Evolutionary conservation across 2,113 vertebrate genomes (phyloP), one percentile per base, ranked within the genome.

Genomic region (Scartelaos histophorus): DNA sequence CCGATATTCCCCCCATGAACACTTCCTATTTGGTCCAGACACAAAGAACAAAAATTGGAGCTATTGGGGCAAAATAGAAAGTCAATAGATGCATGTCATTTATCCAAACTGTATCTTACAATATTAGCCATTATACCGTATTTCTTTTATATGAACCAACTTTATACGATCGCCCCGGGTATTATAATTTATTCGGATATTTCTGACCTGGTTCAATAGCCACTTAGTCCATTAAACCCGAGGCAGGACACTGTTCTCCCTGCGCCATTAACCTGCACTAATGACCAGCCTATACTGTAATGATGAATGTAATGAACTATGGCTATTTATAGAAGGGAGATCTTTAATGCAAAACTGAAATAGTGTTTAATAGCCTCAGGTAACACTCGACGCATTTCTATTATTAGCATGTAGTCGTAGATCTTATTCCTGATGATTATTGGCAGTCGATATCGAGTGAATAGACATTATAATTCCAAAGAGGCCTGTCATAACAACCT

Each of bases 161-260:
- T 16, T 22, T n/a, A n/a, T n/a, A n/a, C 9, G 22, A 24, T 57
- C 17, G 54, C 54, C 13, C 1, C 13, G 49, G 9, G 60, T 7
- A 21, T 76, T 70, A 62, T 38, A 2, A 21, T 38, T 62, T 43
- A 79, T 84, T 45, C 49, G 71, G 70, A 82, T 75, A 57, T 83
- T 73, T 72, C 66, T 88, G 82, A 88, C 89, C 88, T 71, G 83
- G 81, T 90, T 90, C 84, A 89, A 89, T 81, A 79, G 82, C 68
- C 84, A 88, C 77, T 89, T 89, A 88, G 86, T 83, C 1, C 35
- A 45, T 66, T 45, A 45, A 66, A 22, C 4, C 35, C 70, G 34
- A 78, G 71, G 45, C 38, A 76, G 65, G 69, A 68, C 71, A 84
- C 69, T 66, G 68, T 81, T 88, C 87, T 69, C 82, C 72, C 78